phyloP scores from a whole-genome alignment of 2,797 vertebrate species.

The Acridotheres tristis region DNA sequence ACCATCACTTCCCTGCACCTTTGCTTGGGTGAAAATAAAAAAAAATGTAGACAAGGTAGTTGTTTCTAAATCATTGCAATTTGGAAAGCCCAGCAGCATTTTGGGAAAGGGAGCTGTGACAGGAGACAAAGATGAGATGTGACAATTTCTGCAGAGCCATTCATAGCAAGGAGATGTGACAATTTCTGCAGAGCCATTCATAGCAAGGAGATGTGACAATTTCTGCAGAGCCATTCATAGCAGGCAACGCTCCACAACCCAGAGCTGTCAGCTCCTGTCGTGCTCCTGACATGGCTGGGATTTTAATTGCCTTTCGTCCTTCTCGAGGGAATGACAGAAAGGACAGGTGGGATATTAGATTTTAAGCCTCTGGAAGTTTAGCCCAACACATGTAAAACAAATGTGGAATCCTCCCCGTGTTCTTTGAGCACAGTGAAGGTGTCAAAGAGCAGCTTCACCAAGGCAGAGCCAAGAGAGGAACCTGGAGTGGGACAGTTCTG shows the following conservation, averaged over 20 bases:
- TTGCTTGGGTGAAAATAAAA: neutral
- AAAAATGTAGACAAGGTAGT: neutral
- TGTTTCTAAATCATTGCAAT: neutral
- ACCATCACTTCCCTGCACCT: neutral
- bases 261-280: conserved; percentile 24
- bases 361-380: conserved; percentile 5
- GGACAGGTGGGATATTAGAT: conserved; percentile 47
- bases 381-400: neutral
- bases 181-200: conserved; percentile 12
- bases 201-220: neutral
- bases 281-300: neutral
- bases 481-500: neutral
- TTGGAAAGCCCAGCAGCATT: neutral
- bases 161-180: neutral
- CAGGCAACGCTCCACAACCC: neutral
- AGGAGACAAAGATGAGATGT: conserved; percentile 44
- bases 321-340: conserved; percentile 3
- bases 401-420: neutral
- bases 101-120: neutral
- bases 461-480: neutral
- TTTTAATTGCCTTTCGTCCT: conserved; percentile 60
- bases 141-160: conserved; percentile 35
- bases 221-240: neutral
- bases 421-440: neutral
- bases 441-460: neutral